Conservation (phyloP, 2,888 invertebrate genomes). For the Oscheius sp. region DNA sequence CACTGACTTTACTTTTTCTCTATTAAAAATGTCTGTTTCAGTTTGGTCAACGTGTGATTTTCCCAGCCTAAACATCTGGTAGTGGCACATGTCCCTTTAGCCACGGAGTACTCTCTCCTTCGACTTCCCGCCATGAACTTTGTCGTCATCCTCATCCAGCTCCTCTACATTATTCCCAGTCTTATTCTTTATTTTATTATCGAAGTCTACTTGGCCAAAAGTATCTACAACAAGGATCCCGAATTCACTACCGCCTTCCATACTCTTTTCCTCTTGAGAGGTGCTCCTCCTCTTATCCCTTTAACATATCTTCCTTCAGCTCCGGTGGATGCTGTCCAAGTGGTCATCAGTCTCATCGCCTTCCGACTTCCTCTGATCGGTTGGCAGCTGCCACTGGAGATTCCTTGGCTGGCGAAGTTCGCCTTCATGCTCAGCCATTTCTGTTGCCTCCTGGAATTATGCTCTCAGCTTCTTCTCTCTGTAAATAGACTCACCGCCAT, state of each 20-base stretch:
- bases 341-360: slow-evolving; percentile 44
- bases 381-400: slow-evolving; percentile 36
- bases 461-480: slow-evolving; percentile 46
- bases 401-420: slow-evolving; percentile 46
- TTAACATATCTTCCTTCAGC: slow-evolving; percentile 38
- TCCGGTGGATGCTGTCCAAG: slow-evolving; percentile 52
- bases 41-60: slow-evolving; percentile 27
- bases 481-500: slow-evolving; percentile 51
- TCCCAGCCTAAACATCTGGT: slow-evolving; percentile 19
- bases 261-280: slow-evolving; percentile 47
- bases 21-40: background rate
- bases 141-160: slow-evolving; percentile 34
- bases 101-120: background rate
- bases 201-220: slow-evolving; percentile 43
- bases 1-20: slow-evolving; percentile 18
- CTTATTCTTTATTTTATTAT: slow-evolving; percentile 43
- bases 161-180: slow-evolving; percentile 44
- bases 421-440: slow-evolving; percentile 53
- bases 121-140: slow-evolving; percentile 9
- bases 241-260: slow-evolving; percentile 52
- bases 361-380: slow-evolving; percentile 53
- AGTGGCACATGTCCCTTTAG: background rate
- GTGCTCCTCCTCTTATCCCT: slow-evolving; percentile 15
- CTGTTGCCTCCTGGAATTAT: slow-evolving; percentile 49
- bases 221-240: slow-evolving; percentile 36